Conservation (phyloP, 2,797 vertebrate species). For the Oreortyx pictus region DNA sequence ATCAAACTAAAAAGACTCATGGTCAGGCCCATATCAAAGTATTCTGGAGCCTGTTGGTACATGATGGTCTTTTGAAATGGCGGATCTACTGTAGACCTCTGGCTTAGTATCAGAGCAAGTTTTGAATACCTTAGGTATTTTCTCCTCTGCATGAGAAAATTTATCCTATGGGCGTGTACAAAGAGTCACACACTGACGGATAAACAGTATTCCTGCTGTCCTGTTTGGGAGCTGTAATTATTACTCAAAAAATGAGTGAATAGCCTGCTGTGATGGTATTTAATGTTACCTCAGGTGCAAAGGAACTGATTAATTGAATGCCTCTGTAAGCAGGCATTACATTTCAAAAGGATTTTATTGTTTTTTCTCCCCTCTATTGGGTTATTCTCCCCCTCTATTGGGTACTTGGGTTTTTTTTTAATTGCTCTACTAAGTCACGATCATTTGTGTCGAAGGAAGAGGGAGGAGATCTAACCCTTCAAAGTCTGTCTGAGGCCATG, state of each 20-base stretch:
- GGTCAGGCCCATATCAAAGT: neutral
- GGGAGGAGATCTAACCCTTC: neutral
- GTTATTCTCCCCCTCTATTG: neutral
- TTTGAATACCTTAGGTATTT: neutral
- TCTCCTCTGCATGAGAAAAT: neutral
- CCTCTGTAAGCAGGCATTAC: neutral
- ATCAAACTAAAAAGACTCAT: neutral
- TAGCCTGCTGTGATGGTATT: conserved; percentile 20
- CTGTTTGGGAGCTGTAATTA: conserved; percentile 53
- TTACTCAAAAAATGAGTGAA: conserved; percentile 34
- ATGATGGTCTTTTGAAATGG: neutral
- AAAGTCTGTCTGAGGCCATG: neutral
- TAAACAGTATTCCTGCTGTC: conserved; percentile 35
- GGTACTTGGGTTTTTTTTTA: neutral
- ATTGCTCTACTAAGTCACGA: neutral
- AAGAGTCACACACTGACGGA: neutral
- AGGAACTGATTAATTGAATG: conserved; percentile 46
- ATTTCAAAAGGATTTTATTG: neutral
- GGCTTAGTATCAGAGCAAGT: neutral
- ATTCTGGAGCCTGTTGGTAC: neutral
- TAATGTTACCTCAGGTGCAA: conserved; percentile 25
- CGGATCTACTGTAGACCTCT: neutral
- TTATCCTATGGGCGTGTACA: neutral
- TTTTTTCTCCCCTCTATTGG: neutral
- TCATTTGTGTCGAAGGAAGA: neutral